Conservation (phyloP, 2,113 vertebrate genomes). For the Drymodes brunneopygia region DNA sequence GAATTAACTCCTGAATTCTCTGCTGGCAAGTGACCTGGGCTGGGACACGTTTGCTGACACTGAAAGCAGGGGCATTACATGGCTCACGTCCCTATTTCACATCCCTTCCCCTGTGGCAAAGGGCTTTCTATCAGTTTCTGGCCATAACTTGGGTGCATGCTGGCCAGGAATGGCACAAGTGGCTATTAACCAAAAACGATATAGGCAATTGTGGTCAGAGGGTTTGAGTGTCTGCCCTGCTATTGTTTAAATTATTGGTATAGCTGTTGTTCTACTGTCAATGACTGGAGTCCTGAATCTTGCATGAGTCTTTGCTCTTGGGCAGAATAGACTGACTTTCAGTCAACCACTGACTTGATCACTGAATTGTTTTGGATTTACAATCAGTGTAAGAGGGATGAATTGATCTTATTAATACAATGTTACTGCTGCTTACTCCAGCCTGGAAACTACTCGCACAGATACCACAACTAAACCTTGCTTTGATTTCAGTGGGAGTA, state of each 20-base stretch:
- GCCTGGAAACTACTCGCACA: background rate
- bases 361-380: background rate
- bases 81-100: background rate
- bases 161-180: background rate
- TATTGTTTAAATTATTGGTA: background rate
- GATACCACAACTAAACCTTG: background rate
- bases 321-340: background rate
- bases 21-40: background rate
- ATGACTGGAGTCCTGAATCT: background rate
- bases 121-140: background rate
- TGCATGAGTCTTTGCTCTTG: background rate
- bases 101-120: background rate
- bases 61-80: background rate
- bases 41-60: background rate
- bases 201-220: background rate
- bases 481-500: background rate
- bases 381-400: background rate
- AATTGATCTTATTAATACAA: background rate
- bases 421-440: background rate
- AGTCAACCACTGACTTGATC: background rate
- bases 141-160: background rate
- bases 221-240: background rate
- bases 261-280: background rate
- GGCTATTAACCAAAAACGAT: background rate
- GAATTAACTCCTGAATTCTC: background rate